Percentiles rank a stretch among this genome's conserved stretches.
These are phyloP conservation scores for Myotis myotis DNA, from an alignment of 2,797 vertebrate genomes.

Conservation along the genomic window DNA sequence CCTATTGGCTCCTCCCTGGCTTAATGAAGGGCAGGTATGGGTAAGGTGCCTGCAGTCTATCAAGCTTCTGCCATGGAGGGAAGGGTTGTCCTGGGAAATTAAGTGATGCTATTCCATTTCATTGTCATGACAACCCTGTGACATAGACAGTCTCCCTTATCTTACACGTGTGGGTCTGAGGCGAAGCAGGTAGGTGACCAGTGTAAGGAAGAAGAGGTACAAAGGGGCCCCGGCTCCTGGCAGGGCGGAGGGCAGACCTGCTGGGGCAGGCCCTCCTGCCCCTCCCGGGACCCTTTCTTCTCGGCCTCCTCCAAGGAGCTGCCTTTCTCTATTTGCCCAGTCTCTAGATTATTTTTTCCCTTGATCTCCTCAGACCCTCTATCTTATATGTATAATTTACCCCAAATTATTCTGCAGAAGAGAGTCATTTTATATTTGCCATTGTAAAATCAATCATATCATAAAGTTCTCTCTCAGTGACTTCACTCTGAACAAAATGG, in stretches of 20 bases:
- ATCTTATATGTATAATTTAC: neutral
- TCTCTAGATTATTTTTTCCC: neutral
- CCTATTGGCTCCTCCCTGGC: neutral
- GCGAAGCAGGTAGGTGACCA: neutral
- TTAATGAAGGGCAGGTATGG: neutral
- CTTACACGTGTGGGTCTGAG: no score
- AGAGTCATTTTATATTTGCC: neutral
- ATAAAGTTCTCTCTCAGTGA: neutral
- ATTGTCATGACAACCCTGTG: neutral
- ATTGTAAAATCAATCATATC: neutral
- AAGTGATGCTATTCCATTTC: neutral
- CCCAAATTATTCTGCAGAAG: neutral
- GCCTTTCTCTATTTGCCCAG: neutral
- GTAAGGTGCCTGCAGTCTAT: neutral
- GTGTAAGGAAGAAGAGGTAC: neutral
- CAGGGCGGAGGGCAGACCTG: neutral
- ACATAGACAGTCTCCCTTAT: neutral
- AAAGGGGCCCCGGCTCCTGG: accelerated
- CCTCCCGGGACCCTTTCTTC: neutral
- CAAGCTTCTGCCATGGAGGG: neutral
- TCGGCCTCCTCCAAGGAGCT: neutral
- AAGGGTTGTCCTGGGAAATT: neutral
- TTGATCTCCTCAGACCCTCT: neutral
- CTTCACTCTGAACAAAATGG: neutral
- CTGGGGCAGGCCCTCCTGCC: accelerated